phyloP scores from a whole-genome alignment of 2,113 vertebrate genomes.

The Mustela lutreola region DNA sequence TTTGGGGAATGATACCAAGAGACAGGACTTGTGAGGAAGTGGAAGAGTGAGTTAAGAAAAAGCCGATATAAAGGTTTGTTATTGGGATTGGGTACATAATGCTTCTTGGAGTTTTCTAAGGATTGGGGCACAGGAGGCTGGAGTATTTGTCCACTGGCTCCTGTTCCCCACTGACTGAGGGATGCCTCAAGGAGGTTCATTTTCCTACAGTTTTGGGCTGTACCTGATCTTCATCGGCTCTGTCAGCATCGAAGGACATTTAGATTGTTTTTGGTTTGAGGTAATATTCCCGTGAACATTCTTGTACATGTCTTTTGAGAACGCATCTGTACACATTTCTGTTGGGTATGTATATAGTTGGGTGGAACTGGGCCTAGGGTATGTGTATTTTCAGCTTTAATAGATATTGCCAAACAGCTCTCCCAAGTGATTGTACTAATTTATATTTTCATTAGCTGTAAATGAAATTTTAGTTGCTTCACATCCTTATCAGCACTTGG shows the following conservation, averaged over 20 bases:
- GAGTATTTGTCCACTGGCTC: background rate
- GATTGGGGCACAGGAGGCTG: background rate
- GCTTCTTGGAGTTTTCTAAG: background rate
- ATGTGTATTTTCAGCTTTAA: conserved; percentile 39
- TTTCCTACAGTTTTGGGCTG: background rate
- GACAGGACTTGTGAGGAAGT: background rate
- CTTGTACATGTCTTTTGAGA: background rate
- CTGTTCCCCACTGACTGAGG: background rate
- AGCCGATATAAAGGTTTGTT: background rate
- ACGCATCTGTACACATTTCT: background rate
- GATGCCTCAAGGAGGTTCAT: background rate
- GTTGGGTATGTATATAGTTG: background rate
- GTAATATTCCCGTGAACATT: background rate
- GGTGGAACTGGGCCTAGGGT: background rate
- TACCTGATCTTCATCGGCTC: background rate
- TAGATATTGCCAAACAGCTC: conserved; percentile 29
- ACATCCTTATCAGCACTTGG: background rate
- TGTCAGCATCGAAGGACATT: background rate
- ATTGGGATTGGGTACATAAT: background rate
- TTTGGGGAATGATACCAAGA: background rate
- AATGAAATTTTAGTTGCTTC: conserved; percentile 7
- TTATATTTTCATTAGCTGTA: conserved; percentile 16
- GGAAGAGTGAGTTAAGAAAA: background rate
- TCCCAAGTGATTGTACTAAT: background rate
- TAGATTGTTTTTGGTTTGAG: conserved; percentile 40